phyloP scores from a whole-genome alignment of 1,140 invertebrate species.

The Zaprionus vittiger region DNA sequence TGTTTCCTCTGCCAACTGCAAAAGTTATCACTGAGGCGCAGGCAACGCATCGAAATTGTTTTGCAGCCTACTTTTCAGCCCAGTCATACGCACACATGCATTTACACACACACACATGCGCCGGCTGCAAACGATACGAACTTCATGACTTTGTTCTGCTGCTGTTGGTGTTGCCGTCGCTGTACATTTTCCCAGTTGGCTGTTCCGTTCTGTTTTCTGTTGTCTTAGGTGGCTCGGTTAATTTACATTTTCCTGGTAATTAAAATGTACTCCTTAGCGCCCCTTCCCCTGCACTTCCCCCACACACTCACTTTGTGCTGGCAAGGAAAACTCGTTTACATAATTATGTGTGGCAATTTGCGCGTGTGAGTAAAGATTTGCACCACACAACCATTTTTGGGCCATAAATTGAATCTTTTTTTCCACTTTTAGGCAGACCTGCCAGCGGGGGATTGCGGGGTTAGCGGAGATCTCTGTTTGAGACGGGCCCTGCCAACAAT shows the following conservation, averaged over 20 bases:
- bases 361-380: slow-evolving; percentile 67
- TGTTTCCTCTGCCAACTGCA: slow-evolving; percentile 36
- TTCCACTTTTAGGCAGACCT: neutral
- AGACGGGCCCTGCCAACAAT: slow-evolving; percentile 35
- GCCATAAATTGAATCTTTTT: slow-evolving; percentile 61
- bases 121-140: slow-evolving; percentile 5
- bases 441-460: neutral
- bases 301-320: neutral
- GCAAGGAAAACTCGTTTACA: slow-evolving; percentile 70
- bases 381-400: slow-evolving; percentile 44
- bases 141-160: slow-evolving; percentile 63
- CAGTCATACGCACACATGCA: slow-evolving; percentile 36
- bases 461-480: neutral
- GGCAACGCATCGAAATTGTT: slow-evolving; percentile 49
- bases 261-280: slow-evolving; percentile 64
- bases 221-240: slow-evolving; percentile 74
- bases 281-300: neutral
- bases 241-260: slow-evolving; percentile 81
- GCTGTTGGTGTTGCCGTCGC: slow-evolving; percentile 24
- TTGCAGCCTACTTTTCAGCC: slow-evolving; percentile 47
- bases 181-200: slow-evolving; percentile 43
- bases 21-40: slow-evolving; percentile 67
- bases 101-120: neutral
- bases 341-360: slow-evolving; percentile 81
- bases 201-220: slow-evolving; percentile 49